Conservation (phyloP, 2,888 invertebrate genomes). For the Eugnorisma glareosa region DNA sequence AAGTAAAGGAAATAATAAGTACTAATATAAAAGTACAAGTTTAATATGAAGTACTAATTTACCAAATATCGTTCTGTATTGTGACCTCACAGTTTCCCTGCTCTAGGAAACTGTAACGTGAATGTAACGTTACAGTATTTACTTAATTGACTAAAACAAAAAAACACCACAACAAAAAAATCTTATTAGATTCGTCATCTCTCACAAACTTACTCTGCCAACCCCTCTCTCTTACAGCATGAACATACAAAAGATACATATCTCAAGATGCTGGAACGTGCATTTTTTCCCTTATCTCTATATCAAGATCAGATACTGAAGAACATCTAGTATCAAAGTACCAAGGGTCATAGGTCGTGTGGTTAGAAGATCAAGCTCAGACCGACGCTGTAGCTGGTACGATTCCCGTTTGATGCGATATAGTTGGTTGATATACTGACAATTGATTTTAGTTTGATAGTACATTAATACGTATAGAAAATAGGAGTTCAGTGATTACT, state of each 20-base stretch:
- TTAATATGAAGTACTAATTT: not conserved
- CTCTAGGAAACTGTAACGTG: too few species aligned
- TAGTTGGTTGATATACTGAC: constrained; percentile 5
- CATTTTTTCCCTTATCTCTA: constrained; percentile 62
- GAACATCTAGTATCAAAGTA: constrained; percentile 57
- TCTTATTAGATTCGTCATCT: not conserved
- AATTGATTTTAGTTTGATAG: constrained; percentile 19
- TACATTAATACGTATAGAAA: too few species aligned
- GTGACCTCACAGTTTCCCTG: too few species aligned
- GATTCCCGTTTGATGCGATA: constrained; percentile 58
- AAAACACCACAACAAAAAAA: not conserved
- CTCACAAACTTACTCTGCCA: not conserved
- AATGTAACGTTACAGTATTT: too few species aligned
- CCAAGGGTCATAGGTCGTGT: constrained; percentile 65
- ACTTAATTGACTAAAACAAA: not conserved
- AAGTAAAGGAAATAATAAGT: too few species aligned
- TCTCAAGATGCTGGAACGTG: constrained; percentile 60
- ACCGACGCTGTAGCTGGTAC: constrained; percentile 46
- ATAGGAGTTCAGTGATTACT: not conserved
- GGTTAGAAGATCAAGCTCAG: constrained; percentile 63
- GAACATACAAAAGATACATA: constrained; percentile 37
- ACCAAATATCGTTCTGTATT: not conserved
- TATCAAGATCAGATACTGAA: constrained; percentile 64
- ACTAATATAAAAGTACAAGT: too few species aligned
- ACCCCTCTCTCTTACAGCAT: constrained; percentile 33